A percentile compares a stretch with the other conserved stretches of the same genome.
Conservation (phyloP, 2,113 vertebrate genomes). For the Pollimyrus isidori region DNA sequence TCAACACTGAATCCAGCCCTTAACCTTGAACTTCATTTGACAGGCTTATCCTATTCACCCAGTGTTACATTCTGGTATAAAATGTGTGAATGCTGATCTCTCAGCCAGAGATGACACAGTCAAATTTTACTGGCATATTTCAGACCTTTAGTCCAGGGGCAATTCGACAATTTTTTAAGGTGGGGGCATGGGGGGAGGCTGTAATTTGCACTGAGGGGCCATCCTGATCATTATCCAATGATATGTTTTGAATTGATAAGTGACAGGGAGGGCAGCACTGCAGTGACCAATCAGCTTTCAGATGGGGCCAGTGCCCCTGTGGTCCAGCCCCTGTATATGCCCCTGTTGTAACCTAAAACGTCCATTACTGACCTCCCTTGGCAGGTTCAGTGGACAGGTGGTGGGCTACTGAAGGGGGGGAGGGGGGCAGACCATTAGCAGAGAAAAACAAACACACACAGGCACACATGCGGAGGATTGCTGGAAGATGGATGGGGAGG, state of each 20-base stretch:
- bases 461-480: neutral
- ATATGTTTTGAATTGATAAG: neutral
- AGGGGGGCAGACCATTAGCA: neutral
- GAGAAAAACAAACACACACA: conserved; percentile 2
- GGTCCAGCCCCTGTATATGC: neutral
- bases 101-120: neutral
- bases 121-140: neutral
- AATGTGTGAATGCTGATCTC: neutral
- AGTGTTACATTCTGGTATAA: neutral
- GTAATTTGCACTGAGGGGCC: neutral
- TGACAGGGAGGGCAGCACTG: neutral
- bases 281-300: neutral
- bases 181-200: neutral
- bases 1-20: neutral
- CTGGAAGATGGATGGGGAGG: neutral
- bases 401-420: neutral
- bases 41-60: neutral
- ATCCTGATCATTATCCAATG: neutral
- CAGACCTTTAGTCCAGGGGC: neutral
- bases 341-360: neutral
- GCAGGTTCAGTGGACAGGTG: neutral
- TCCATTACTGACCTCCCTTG: neutral
- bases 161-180: neutral
- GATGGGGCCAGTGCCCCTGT: neutral
- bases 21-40: neutral